phyloP scores from a whole-genome alignment of 2,797 vertebrate genomes.

The Poeciliopsis paucimaculata region DNA sequence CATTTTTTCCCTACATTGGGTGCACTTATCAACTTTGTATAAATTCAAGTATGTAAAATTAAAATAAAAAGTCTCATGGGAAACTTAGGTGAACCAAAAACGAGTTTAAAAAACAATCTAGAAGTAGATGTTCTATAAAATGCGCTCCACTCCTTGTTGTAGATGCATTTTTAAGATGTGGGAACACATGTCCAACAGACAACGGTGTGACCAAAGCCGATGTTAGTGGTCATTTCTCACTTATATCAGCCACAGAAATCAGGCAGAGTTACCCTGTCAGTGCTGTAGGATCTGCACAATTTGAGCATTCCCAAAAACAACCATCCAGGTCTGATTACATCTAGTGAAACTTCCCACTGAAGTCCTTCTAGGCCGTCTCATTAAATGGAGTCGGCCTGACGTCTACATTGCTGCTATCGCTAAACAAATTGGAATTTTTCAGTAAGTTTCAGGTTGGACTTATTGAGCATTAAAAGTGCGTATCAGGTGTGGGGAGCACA shows the following conservation, averaged over 20 bases:
- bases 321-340: neutral
- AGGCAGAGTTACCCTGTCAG: neutral
- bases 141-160: neutral
- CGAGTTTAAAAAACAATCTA: neutral
- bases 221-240: neutral
- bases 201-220: neutral
- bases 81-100: neutral
- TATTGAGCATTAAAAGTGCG: slow-evolving; percentile 14
- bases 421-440: slow-evolving; percentile 15
- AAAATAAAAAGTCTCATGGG: neutral
- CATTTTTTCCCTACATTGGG: neutral
- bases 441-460: slow-evolving; percentile 2
- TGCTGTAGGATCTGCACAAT: neutral
- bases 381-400: neutral
- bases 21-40: neutral
- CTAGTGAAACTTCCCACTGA: neutral
- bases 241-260: neutral
- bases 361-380: neutral
- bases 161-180: neutral
- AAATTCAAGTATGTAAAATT: neutral
- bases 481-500: slow-evolving; percentile 11
- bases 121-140: neutral
- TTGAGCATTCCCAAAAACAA: neutral
- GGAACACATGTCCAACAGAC: neutral
- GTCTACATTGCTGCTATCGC: slow-evolving; percentile 1